phyloP scores from a whole-genome alignment of 2,888 invertebrate genomes.

The Papilio gigon region DNA sequence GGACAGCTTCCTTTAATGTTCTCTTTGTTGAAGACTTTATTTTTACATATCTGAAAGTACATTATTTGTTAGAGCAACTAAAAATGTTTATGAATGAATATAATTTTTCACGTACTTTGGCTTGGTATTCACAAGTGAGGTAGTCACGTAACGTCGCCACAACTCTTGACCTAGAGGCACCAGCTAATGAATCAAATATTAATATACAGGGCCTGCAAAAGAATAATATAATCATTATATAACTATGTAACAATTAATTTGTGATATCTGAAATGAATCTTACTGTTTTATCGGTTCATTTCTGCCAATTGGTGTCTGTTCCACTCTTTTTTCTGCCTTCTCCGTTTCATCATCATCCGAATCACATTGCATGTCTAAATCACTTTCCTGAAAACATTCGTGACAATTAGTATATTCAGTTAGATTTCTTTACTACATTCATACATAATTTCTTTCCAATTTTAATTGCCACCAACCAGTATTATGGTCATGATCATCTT shows the following conservation, averaged over 20 bases:
- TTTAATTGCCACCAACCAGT: not conserved
- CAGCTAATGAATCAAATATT: slow-evolving; percentile 96
- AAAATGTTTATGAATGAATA: slow-evolving; percentile 11
- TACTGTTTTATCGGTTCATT: slow-evolving; percentile 85
- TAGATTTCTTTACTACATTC: not conserved
- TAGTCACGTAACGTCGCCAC: slow-evolving; percentile 96
- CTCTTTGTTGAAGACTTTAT: slow-evolving; percentile 89
- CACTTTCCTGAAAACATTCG: slow-evolving; percentile 71
- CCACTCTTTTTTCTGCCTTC: slow-evolving; percentile 69
- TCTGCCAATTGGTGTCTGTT: slow-evolving; percentile 53
- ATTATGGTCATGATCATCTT: no score
- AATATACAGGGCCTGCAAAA: slow-evolving; percentile 93
- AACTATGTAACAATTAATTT: not conserved
- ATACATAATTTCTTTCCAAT: not conserved
- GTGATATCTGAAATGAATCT: slow-evolving; percentile 54
- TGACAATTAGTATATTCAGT: not conserved
- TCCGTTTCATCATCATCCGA: slow-evolving; percentile 75
- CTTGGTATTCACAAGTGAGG: slow-evolving; percentile 92
- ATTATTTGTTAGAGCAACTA: slow-evolving; percentile 33
- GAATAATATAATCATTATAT: not conserved
- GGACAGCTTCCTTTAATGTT: slow-evolving; percentile 93
- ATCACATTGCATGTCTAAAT: slow-evolving; percentile 80
- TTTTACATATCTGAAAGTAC: slow-evolving; percentile 77
- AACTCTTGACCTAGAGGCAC: slow-evolving; percentile 90
- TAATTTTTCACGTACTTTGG: slow-evolving; percentile 85